Base-by-base conservation (phyloP, 2,888 invertebrate species). In the Drosophila pegasa region DNA sequence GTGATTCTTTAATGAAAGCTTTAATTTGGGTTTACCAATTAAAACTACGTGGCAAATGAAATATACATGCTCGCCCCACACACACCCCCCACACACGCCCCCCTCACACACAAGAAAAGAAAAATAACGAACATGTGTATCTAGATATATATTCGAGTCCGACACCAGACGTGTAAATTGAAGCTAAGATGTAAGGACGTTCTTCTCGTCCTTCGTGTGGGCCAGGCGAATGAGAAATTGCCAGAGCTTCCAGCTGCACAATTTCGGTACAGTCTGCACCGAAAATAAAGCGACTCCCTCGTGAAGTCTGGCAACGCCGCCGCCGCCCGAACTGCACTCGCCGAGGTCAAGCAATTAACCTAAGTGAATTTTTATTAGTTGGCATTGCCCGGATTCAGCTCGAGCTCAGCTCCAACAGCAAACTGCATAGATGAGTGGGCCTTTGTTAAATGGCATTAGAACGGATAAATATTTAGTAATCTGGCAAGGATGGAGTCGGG, bases 1-100 rank as follows among this genome's bases (percentile, higher is more conserved):
- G 87, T 85, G 85, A 85, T 87, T 86, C 85, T 88, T 88, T 84
- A 88, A 86, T 87, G 88, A 84, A 88, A 88, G 85, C 85, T 86
- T 86, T 88, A 86, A 86, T 86, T 86, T 87, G 88, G 87, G 85
- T 69, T 86, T 87, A 75, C 85, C 85, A 86, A 86, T 86, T 86
- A 88, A 85, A 88, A 86, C 77, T 86, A 86, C 87, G 88, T 88
- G 85, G 88, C 84, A 72, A 86, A 87, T 86, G 88, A 87, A 87
- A 88, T 86, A 83, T 76, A 86, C 88, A 82, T 82, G 68, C 66
- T 66, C 55, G 37, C 59, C 58, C 57, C 31, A 58, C 40, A 37
- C 35, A n/a, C 35, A 45, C 43, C 10, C 20, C 20, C 43, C 48
- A 33, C 37, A 51, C 35, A 27, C 38, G 47, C 71, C 77, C 61